Evolutionary conservation across 2,797 vertebrate species (phyloP), one percentile per base, ranked within the genome.

Genomic region (Synanceia verrucosa): DNA sequence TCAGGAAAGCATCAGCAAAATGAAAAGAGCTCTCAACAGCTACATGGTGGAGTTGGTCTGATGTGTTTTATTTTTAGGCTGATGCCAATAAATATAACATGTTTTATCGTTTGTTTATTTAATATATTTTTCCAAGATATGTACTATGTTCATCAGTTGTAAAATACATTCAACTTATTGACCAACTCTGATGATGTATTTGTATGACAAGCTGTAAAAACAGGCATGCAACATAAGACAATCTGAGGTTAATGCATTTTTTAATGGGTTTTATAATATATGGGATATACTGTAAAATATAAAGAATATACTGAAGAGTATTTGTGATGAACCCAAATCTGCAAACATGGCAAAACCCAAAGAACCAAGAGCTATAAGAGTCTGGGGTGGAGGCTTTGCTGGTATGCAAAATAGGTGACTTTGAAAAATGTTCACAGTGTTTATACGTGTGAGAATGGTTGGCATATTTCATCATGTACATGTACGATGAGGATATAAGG

Each of bases 381-480:
- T 56, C 3, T 23, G 2, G 21, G 6, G 19, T 57, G 28, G 36
- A 28, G 1, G 4, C 3, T n/a, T 39, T 8, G 14, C n/a, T 34
- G 18, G 1, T 28, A 33, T 14, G 16, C 34, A 44, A 23, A 50
- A 14, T 21, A 21, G 18, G 5, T 47, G 24, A 72, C 36, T 50
- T 26, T 61, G 29, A 65, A 46, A 50, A 65, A 65, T 44, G 26
- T 68, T 69, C 52, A 61, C 31, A 44, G 51, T 72, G 61, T 70
- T 76, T 81, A 46, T 37, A 62, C 50, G 10, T 48, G 61, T 47
- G 47, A 75, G 55, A 56, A 23, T 12, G 24, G 10, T 39, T 71
- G 57, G 67, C 52, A 81, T 78, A 81, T 82, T 75, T 85, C 66
- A 79, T 72, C 47, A 26, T 62, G 46, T 58, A 66, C 47, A 26